phyloP scores from a whole-genome alignment of 2,797 vertebrate species.

The Nannoperca obscura region DNA sequence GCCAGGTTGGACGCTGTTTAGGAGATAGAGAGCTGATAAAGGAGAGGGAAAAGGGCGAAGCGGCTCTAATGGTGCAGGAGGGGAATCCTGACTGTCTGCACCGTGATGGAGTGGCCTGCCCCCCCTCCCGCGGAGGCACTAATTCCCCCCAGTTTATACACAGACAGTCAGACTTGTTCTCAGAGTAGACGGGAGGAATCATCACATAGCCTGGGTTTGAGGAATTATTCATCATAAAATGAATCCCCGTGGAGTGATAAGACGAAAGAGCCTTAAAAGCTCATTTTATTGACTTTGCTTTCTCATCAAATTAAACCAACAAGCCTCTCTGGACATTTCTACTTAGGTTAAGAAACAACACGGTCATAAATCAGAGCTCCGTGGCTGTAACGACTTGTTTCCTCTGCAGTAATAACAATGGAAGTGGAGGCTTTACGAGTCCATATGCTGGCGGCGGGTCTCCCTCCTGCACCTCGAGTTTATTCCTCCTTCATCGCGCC shows the following conservation, averaged over 20 bases:
- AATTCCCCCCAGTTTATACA: conserved; percentile 75
- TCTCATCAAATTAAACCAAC: conserved; percentile 37
- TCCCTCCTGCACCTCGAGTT: conserved; percentile 26
- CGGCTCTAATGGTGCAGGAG: conserved; percentile 67
- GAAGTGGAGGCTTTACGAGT: conserved; percentile 61
- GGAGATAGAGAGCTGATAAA: conserved; percentile 83
- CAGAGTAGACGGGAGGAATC: conserved; percentile 23
- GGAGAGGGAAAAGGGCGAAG: conserved; percentile 21
- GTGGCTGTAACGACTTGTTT: conserved; percentile 65
- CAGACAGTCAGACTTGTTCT: conserved; percentile 40
- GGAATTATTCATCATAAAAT: conserved; percentile 63
- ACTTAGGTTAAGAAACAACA: conserved; percentile 65
- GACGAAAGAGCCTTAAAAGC: conserved; percentile 27
- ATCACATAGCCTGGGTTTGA: conserved; percentile 43
- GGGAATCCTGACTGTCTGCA: conserved; percentile 67
- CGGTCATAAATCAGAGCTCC: conserved; percentile 58
- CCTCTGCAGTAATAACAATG: conserved; percentile 73
- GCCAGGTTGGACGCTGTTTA: conserved; percentile 72
- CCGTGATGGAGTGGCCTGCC: conserved; percentile 70
- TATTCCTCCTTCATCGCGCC: conserved; percentile 18
- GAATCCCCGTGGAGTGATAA: conserved; percentile 54
- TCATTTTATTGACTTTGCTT: background rate
- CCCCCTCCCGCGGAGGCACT: conserved; percentile 53
- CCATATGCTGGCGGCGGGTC: conserved; percentile 30
- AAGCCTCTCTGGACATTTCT: conserved; percentile 54